Conservation (phyloP, 2,113 vertebrate species). For the Epinephelus moara region DNA sequence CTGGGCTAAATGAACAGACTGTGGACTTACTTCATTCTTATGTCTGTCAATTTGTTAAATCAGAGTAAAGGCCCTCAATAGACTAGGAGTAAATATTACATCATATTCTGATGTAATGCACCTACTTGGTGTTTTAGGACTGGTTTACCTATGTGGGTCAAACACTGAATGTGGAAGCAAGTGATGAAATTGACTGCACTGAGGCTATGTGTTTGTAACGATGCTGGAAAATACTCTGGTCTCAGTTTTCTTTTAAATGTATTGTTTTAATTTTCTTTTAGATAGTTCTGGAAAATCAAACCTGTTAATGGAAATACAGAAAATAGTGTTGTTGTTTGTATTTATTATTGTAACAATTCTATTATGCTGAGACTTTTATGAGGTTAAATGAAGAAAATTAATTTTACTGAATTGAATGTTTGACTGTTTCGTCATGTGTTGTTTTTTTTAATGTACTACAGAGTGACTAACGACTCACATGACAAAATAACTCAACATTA, state of each 20-base stretch:
- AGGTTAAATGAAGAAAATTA: too few relatives aligned
- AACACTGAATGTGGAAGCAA: not conserved
- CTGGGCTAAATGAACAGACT: not conserved
- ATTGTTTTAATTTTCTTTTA: not conserved
- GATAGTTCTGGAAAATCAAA: not conserved
- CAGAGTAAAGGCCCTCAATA: not conserved
- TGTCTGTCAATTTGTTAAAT: not conserved
- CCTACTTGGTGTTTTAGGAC: not conserved
- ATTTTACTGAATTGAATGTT: too few relatives aligned
- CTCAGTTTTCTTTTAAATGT: not conserved
- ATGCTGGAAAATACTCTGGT: not conserved
- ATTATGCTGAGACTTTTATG: too few relatives aligned
- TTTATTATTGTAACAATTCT: too few relatives aligned
- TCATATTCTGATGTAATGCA: slow-evolving; percentile 18
- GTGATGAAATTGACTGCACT: not conserved
- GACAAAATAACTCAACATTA: too few relatives aligned
- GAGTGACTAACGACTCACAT: too few relatives aligned
- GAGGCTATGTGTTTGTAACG: not conserved
- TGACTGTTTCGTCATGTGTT: too few relatives aligned
- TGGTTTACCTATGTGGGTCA: not conserved
- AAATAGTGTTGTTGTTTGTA: too few relatives aligned
- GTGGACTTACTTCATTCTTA: not conserved
- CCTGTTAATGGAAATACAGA: not conserved
- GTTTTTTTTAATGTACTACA: too few relatives aligned
- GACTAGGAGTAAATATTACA: not conserved